Evolutionary conservation across 2,113 vertebrate species (phyloP).

Genomic region (Panthera uncia): DNA sequence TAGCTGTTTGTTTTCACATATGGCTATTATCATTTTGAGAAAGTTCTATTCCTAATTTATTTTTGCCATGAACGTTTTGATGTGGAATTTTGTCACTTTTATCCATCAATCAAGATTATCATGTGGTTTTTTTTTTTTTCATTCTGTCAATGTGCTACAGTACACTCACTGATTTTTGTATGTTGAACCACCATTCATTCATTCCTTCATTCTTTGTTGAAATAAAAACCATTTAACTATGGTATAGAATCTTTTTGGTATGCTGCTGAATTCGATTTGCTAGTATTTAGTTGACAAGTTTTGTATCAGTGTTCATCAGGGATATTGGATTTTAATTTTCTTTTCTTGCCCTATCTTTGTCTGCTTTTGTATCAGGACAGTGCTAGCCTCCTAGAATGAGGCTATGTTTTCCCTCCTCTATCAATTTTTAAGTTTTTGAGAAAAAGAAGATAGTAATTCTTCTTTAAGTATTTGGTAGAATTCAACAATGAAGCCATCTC

Average conservation of each 20-base stretch:
- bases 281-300: constrained; percentile 8
- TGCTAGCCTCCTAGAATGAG: neutral
- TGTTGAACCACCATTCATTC: neutral
- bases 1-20: neutral
- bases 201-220: neutral
- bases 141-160: neutral
- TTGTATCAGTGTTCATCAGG: neutral
- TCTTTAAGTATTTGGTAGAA: constrained; percentile 7
- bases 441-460: neutral
- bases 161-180: neutral
- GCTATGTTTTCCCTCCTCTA: neutral
- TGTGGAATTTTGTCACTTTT: neutral
- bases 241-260: neutral
- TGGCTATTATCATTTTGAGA: neutral
- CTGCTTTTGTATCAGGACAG: neutral
- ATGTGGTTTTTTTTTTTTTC: neutral
- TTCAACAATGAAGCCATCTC: neutral
- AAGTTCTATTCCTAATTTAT: neutral
- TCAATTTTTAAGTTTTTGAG: neutral
- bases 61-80: neutral
- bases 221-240: neutral
- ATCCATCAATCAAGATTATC: neutral
- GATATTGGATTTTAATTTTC: neutral
- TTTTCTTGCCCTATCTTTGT: neutral
- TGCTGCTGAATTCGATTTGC: neutral